Evolutionary conservation across 2,797 vertebrate species (phyloP), one percentile per base, ranked within the genome.

Genomic region (Oreortyx pictus): DNA sequence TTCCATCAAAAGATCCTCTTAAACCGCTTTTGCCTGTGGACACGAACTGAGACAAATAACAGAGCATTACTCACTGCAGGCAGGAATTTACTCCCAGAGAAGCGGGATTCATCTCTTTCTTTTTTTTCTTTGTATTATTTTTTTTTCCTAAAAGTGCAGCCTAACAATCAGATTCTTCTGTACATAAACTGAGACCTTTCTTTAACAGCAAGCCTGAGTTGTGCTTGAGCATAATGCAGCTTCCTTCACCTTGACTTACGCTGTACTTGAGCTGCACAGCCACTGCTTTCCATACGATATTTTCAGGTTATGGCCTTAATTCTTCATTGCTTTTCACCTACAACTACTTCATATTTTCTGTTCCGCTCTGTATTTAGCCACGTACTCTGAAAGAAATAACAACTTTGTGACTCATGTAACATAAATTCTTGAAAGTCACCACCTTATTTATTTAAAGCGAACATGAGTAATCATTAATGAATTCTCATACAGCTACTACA

Each of bases 401-500:
- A 93, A 85, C 90, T 90, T 88, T 94, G 89, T 97, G 96, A 97
- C 92, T 97, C 96, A 96, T 68, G 75, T 91, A 93, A 94, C 67
- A 79, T 83, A 90, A 95, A 92, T 92, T 95, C 72, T 90, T 85
- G 60, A 95, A 94, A 95, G 89, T 82, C 81, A 82, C 75, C 90
- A 90, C 90, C 85, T 95, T 97, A 94, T 97, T 96, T 97, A 96
- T 96, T 96, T 96, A 78, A 91, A 88, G 90, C 95, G 70, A 96
- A 86, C 72, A 92, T 96, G 97, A 97, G 94, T 95, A 97, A 97
- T 95, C 56, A 47, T 93, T 90, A 95, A 93, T 94, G 79, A 93
- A 94, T 92, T 88, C 86, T 90, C 88, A 62, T 23, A 64, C 52
- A 70, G 93, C 65, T 86, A 88, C 83, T 88, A 73, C 83, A 80